Conservation (phyloP, 1,140 invertebrate species). For the Mylabris phalerata region DNA sequence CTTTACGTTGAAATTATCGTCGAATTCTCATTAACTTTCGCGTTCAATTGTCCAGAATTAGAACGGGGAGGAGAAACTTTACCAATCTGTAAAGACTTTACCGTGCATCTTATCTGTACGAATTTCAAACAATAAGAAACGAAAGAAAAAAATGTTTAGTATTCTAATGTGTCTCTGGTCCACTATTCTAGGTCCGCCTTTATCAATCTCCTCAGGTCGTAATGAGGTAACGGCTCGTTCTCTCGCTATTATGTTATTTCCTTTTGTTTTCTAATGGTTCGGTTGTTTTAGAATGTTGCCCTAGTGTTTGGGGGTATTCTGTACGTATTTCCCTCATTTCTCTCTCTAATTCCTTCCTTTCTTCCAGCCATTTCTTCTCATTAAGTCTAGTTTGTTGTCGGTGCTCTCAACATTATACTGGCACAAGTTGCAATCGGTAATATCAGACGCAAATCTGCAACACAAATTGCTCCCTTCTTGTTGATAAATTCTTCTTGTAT, state of each 20-base stretch:
- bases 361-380: conserved; percentile 26
- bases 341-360: conserved; percentile 30
- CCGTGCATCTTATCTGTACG: too few relatives aligned
- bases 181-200: background rate
- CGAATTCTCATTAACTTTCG: too few relatives aligned
- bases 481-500: background rate
- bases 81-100: too few relatives aligned
- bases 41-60: too few relatives aligned
- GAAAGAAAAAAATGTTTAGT: too few relatives aligned
- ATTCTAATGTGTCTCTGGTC: too few relatives aligned
- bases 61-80: too few relatives aligned
- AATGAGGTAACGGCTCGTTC: conserved; percentile 17
- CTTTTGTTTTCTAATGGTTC: conserved; percentile 21
- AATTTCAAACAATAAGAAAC: too few relatives aligned
- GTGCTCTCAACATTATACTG: background rate
- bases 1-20: too few relatives aligned
- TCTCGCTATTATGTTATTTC: conserved; percentile 20
- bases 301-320: conserved; percentile 22
- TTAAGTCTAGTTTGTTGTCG: conserved; percentile 22
- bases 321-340: conserved; percentile 18
- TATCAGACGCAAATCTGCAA: conserved; percentile 19
- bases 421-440: conserved; percentile 9
- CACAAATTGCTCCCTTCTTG: conserved; percentile 9
- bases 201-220: conserved; percentile 17
- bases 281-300: conserved; percentile 27